Evolutionary conservation across 2,888 invertebrate species (phyloP), one percentile per base, ranked within the genome.

Genomic region (Alviniconcha strummeri): DNA sequence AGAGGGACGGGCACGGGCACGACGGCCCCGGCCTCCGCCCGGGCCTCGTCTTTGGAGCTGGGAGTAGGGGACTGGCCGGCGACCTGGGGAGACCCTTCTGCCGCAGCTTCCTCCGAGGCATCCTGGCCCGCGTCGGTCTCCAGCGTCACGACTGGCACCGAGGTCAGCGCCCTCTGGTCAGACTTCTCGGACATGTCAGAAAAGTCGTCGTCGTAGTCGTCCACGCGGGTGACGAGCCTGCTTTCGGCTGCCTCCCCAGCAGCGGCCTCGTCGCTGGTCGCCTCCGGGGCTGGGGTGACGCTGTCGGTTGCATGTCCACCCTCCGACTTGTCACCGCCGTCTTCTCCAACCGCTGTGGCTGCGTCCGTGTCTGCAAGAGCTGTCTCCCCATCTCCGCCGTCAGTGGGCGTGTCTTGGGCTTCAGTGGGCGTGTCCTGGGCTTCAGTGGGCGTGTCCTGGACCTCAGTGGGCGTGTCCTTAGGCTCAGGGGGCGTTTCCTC

Each of bases 181-280:
- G 72, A 71, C 15, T 55, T 55, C 74, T 81, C 72, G 17, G 81
- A 81, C 72, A 72, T 13, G 8, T 81, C 60, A 8, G 81, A 81
- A 57, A 81, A 81, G 69, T 74, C 74, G 17, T 81, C 81, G 9
- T 81, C 81, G 52, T 81, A 81, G 15, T 81, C 81, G 11, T 19
- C 57, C 17, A 13, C 74, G 13, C 57, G 74, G 9, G 72, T 9
- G 15, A 36, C 74, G 6, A 11, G 54, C 36, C 78, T 60, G 78
- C 19, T 77, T 7, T 77, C 76, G 7, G 57, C 57, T 9, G 57
- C 57, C 76, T 15, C 9, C 0, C 9, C n/a, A 57, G 56, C 17
- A 6, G 11, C n/a, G 19, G 9, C 4, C 52, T 74, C 74, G 15
- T 60, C 78, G 15, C 8, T 60, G 6, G 36, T 17, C 36, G 36